Base-by-base conservation (phyloP, 1,140 invertebrate genomes). In the Euschistus heros region DNA sequence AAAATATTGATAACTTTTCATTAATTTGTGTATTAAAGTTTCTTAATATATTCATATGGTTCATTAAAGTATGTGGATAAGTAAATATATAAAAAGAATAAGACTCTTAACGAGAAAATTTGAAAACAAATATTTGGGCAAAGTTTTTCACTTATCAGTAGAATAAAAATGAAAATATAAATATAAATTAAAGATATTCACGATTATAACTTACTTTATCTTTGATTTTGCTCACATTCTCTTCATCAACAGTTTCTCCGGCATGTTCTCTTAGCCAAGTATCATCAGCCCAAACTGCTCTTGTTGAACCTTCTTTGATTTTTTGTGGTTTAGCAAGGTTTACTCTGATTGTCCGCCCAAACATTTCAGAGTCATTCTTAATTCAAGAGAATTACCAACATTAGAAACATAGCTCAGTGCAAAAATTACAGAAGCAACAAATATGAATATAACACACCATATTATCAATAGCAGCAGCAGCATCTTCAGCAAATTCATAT, bases 231-330 rank as follows among this genome's bases (percentile, higher is more conserved):
- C 55, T 74, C 55, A 74, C 72, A 14, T 70, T 68, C 55, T 76
- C 74, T 20, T 76, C 75, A 33, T 80, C 79, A 8, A 93, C 75
- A 26, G 90, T 92, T 75, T 91, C 88, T 10, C 92, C 92, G 13
- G 92, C 92, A 79, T 97, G 91, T 74, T 95, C 88, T 74, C 94
- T 92, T 2, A 99, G 75, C 96, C 97, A 99, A 61, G 83, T 82
- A 76, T 99, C 97, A 74, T 98, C 95, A 8, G 92, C 87, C 97
- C 97, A 99, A 13, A 99, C 94, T 27, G 94, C 88, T 72, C 90
- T 84, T 1, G 91, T 89, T 15, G 92, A 95, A 64, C 92, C 93
- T 80, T 97, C 93, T 75, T 94, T 95, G 54, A 97, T 91, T 71
- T 91, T 87, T 72, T 94, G 91, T 26, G 97, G 96, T 72, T 97